A percentile compares a stretch with the other conserved stretches of the same genome.
Evolutionary conservation across 2,888 invertebrate genomes (phyloP).

Genomic region (Dolomedes plantarius): DNA sequence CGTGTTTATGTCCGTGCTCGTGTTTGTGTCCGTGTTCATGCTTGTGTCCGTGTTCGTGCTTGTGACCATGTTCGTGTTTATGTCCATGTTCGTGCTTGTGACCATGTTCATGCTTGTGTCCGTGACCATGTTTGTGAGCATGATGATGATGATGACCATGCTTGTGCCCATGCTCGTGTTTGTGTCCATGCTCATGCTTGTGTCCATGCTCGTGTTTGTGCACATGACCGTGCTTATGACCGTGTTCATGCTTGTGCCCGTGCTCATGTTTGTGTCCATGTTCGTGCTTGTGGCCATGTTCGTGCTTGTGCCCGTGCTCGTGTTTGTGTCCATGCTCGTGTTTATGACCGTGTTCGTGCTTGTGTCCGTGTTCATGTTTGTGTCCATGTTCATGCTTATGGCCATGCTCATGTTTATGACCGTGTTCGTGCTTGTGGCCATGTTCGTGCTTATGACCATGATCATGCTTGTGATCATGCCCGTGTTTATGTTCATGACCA

Average conservation of each 20-base stretch:
- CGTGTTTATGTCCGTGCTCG: constrained; percentile 44
- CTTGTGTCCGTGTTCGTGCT: constrained; percentile 45
- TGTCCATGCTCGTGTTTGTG: constrained; percentile 50
- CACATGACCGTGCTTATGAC: constrained; percentile 44
- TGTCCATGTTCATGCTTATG: constrained; percentile 55
- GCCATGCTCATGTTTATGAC: too few species aligned
- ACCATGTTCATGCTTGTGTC: constrained; percentile 39
- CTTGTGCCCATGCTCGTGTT: constrained; percentile 40
- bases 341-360: constrained; percentile 58
- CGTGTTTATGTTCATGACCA: constrained; percentile 52
- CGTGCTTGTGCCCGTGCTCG: constrained; percentile 47
- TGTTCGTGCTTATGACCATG: constrained; percentile 62
- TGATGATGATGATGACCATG: constrained; percentile 52
- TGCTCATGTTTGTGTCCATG: constrained; percentile 57
- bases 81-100: constrained; percentile 61
- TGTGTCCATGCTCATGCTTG: constrained; percentile 47
- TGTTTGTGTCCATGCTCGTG: constrained; percentile 58
- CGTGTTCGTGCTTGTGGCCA: constrained; percentile 53
- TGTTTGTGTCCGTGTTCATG: constrained; percentile 49
- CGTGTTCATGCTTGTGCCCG: constrained; percentile 55
- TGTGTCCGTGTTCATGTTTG: constrained; percentile 47
- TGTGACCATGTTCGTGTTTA: constrained; percentile 54
- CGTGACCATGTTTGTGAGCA: constrained; percentile 47
- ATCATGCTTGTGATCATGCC: constrained; percentile 38
- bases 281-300: constrained; percentile 50